Conservation (phyloP, 2,113 vertebrate genomes). For the Corydoras maculifer region DNA sequence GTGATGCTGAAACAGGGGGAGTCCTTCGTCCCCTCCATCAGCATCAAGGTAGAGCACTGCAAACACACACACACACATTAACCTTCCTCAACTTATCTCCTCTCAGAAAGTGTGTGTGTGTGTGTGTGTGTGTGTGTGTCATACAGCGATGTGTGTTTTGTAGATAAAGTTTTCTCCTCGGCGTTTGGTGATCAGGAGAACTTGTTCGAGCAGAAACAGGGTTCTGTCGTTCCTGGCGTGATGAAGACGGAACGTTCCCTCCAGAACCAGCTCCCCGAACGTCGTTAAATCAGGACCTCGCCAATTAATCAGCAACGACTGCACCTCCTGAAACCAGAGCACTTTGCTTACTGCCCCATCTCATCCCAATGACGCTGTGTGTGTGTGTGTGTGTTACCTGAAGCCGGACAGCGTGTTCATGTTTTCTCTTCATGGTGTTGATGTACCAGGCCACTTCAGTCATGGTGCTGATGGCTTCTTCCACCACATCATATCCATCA, state of each 20-base stretch:
- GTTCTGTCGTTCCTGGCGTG: conserved; percentile 81
- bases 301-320: conserved; percentile 88
- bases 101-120: background rate
- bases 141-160: conserved; percentile 85
- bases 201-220: conserved; percentile 85
- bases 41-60: conserved; percentile 85
- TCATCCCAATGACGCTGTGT: too few species aligned
- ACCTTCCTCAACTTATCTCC: background rate
- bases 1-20: conserved; percentile 86
- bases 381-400: conserved; percentile 65
- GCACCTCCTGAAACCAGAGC: conserved; percentile 74
- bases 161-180: conserved; percentile 80
- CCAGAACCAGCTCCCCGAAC: conserved; percentile 88
- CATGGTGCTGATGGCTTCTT: conserved; percentile 92
- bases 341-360: too few species aligned
- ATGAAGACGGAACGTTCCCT: conserved; percentile 82
- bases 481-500: conserved; percentile 82
- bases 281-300: conserved; percentile 85
- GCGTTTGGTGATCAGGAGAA: conserved; percentile 83
- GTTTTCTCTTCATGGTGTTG: conserved; percentile 97
- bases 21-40: conserved; percentile 85
- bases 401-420: conserved; percentile 84
- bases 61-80: background rate
- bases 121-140: conserved; percentile 10
- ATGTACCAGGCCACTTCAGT: conserved; percentile 94